Evolutionary conservation across 2,797 vertebrate species (phyloP).

Genomic region (Anguilla anguilla): DNA sequence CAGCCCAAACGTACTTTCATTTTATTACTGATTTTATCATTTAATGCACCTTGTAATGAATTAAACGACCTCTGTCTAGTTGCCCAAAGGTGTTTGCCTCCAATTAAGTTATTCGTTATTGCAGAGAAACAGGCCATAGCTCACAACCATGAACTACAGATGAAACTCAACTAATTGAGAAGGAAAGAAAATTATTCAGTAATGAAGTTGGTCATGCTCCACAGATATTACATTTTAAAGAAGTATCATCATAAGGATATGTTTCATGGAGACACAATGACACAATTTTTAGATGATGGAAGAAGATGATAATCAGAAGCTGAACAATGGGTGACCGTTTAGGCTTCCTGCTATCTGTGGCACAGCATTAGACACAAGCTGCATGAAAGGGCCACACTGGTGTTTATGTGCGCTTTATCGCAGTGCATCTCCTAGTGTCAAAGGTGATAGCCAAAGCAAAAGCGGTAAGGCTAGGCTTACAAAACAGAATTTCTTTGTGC

Average conservation of each 20-base stretch:
- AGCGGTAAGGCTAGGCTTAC: not conserved
- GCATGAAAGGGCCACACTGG: not conserved
- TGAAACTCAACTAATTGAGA: not conserved
- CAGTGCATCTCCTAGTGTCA: not conserved
- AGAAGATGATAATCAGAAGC: not conserved
- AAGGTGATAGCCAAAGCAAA: not conserved
- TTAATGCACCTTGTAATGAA: constrained; percentile 62
- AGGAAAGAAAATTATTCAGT: not conserved
- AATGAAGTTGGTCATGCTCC: not conserved
- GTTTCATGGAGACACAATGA: not conserved
- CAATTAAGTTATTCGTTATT: constrained; percentile 8
- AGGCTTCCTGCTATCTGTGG: not conserved
- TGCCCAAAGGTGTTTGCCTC: not conserved
- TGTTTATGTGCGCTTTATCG: not conserved
- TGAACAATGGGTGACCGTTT: not conserved
- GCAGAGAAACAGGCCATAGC: not conserved
- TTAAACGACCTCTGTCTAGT: constrained; percentile 7
- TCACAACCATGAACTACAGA: not conserved
- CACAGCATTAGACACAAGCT: not conserved
- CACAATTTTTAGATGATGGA: not conserved
- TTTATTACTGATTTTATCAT: constrained; percentile 70
- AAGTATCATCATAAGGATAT: not conserved
- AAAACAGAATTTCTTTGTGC: not conserved
- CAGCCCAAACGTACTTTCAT: constrained; percentile 41
- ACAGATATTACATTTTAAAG: not conserved